Evolutionary conservation across 2,113 vertebrate genomes (phyloP), one percentile per base, ranked within the genome.

Genomic region (Semnornis frantzii): DNA sequence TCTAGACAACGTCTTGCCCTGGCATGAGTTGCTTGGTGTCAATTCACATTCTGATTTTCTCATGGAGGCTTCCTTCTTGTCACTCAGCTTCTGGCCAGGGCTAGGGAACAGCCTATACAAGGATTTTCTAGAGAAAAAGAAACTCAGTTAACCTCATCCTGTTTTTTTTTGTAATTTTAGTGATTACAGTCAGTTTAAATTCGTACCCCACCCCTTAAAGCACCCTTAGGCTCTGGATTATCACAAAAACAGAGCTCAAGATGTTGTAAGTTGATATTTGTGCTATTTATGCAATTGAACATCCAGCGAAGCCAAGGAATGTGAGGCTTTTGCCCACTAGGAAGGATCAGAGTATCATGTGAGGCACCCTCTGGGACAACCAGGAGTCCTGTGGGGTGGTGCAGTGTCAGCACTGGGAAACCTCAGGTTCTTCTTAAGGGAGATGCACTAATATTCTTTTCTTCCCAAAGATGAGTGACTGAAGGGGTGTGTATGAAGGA

Each of bases 391-490:
- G 97, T 97, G 59, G 98, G 98, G 57, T 71, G 94, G 86, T 98
- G 98, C 85, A 97, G 91, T 83, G 95, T 98, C 89, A 97, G 96
- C 96, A 96, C 98, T 98, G 74, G 97, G 98, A 96, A 97, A 96
- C 57, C 97, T 98, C 84, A 97, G 97, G 72, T 97, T 97, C 90
- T 73, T 63, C 69, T 98, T 94, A 42, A 95, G 69, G 64, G 97
- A 97, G 89, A 98, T 97, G 68, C 95, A 97, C 87, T 97, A 93
- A 25, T 95, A 93, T 33, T 93, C 96, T 30, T 96, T 97, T 85
- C 91, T 97, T 89, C 89, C 98, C 91, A 96, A 98, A 97, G 97
- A 98, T 31, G 89, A 95, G 98, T 97, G 97, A 98, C 98, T 86
- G 58, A 80, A 79, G 2, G 14, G 12, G 4, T 15, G 28, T 58